Conservation (phyloP, 2,113 vertebrate species). For the Antigone vipio region DNA sequence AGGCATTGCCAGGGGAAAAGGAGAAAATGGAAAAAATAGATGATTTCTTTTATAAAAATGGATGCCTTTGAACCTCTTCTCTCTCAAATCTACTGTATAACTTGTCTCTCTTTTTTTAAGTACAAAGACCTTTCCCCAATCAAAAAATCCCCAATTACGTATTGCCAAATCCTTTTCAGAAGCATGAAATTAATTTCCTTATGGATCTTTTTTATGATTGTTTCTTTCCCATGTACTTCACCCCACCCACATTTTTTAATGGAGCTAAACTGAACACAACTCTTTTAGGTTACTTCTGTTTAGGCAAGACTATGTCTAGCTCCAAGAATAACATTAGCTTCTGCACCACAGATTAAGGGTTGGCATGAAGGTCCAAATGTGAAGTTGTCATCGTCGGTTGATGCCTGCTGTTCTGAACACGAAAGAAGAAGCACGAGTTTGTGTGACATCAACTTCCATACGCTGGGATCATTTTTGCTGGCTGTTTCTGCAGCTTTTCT, state of each 20-base stretch:
- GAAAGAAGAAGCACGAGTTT: not conserved
- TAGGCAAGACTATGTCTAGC: constrained; percentile 3
- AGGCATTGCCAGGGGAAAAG: not conserved
- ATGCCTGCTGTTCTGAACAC: not conserved
- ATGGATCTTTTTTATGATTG: constrained; percentile 28
- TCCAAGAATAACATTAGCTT: constrained; percentile 49
- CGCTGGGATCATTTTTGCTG: not conserved
- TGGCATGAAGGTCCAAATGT: constrained; percentile 3
- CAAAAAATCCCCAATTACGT: not conserved
- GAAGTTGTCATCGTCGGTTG: not conserved
- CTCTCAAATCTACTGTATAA: not conserved
- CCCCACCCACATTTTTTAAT: constrained; percentile 60
- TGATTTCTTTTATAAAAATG: not conserved
- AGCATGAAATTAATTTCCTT: constrained; percentile 26
- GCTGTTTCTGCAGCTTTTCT: constrained; percentile 30
- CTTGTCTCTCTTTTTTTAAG: not conserved
- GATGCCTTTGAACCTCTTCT: not conserved
- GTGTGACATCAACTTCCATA: constrained; percentile 31
- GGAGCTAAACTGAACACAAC: constrained; percentile 17
- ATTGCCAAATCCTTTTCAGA: constrained; percentile 26
- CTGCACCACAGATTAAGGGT: not conserved
- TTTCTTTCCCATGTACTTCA: constrained; percentile 53
- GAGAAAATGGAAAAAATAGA: not conserved
- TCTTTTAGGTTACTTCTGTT: constrained; percentile 3
- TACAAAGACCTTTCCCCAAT: not conserved